Evolutionary conservation across 2,888 invertebrate genomes (phyloP), one percentile per base, ranked within the genome.

Genomic region (Dastarcus helophoroides): DNA sequence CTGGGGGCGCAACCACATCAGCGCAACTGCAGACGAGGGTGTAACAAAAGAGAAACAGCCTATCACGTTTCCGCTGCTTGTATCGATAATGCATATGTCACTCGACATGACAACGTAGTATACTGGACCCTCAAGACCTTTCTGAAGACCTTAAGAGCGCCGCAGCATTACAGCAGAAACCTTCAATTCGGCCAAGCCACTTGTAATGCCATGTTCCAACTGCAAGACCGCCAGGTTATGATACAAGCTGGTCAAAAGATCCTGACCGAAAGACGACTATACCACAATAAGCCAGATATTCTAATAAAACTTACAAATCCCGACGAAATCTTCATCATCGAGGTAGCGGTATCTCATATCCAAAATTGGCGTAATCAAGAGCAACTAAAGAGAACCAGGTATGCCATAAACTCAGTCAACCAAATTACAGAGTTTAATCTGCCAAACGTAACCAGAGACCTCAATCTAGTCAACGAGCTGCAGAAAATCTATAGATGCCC

Each of bases 51-150:
- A 3, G 38, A 40, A 11, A 41, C 37, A 4, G 37, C 31, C 1
- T 44, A 44, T 15, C 43, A 44, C 27, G 41, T 43, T 1, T 17
- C 30, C 8, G 17, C 37, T 6, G 35, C 37, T 4, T 40, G 43
- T 14, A 9, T 15, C 7, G 34, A 31, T 1, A 27, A 14, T 2
- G 33, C 35, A 4, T 43, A 32, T 14, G 43, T 25, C 14, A 24
- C 39, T 1, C 13, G 42, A 8, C 42, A 43, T 32, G 42, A n/a
- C n/a, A n/a, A n/a, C n/a, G 40, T 39, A 6, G 43, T 43, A 2
- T 32, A 37, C 22, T 40, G 37, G 37, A 8, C 14, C 3, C 12
- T 33, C 4, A 36, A 29, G 14, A 33, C 36, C 4, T 4, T 36
- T 8, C 3, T 36, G 8, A 33, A 4, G 9, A 33, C 11, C 16